phyloP scores from a whole-genome alignment of 2,888 invertebrate genomes.

The Orchesella flavescens region DNA sequence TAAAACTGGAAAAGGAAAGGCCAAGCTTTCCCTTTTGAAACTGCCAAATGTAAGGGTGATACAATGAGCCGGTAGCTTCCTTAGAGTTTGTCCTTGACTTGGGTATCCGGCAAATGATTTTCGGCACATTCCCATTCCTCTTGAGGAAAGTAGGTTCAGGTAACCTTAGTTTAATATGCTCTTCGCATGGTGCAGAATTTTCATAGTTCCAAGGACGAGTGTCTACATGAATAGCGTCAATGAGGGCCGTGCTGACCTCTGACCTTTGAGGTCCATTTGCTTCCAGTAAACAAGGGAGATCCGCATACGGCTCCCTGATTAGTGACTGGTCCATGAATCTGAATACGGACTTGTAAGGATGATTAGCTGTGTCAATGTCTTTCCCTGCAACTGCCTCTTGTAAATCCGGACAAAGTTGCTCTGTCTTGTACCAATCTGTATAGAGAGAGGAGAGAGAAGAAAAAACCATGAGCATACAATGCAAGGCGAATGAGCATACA shows the following conservation, averaged over 20 bases:
- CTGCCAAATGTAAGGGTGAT: constrained; percentile 62
- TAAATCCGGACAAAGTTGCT: constrained; percentile 65
- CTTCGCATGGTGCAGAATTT: constrained; percentile 46
- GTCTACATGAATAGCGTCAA: constrained; percentile 62
- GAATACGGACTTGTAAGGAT: constrained; percentile 66
- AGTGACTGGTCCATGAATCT: constrained; percentile 56
- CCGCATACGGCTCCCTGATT: constrained; percentile 18
- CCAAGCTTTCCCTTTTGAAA: constrained; percentile 60
- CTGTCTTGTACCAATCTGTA: constrained; percentile 60
- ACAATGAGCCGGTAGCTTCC: constrained; percentile 37
- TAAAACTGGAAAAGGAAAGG: constrained; percentile 58
- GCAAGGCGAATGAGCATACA: not conserved
- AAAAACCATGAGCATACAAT: no score
- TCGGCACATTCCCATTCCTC: constrained; percentile 34
- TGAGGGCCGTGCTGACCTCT: constrained; percentile 43
- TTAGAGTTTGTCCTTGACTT: constrained; percentile 23
- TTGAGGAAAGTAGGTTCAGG: constrained; percentile 49
- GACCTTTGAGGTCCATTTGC: constrained; percentile 56
- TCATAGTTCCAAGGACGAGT: constrained; percentile 61
- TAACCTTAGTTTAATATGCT: constrained; percentile 62
- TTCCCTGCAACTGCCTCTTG: constrained; percentile 59
- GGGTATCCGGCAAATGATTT: constrained; percentile 57
- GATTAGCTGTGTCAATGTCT: constrained; percentile 67
- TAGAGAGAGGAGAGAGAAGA: not conserved
- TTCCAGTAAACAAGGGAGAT: constrained; percentile 64